phyloP scores from a whole-genome alignment of 2,888 invertebrate genomes.

The Polia nebulosa region DNA sequence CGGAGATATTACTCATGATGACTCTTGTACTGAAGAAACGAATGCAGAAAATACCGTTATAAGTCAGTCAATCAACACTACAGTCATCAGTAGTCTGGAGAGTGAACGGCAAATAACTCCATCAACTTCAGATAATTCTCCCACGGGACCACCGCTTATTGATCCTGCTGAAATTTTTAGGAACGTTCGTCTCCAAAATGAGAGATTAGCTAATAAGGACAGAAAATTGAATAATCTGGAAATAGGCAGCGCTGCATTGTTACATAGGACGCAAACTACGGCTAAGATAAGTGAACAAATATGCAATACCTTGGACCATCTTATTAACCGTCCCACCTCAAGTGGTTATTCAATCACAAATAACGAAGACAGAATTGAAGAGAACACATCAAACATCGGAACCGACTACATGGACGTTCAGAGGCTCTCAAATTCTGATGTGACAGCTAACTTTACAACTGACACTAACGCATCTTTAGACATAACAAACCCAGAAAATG shows the following conservation, averaged over 20 bases:
- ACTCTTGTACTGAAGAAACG: conserved; percentile 72
- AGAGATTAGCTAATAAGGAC: conserved; percentile 74
- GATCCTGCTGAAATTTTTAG: conserved; percentile 74
- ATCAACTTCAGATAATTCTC: conserved; percentile 28
- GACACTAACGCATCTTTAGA: conserved; percentile 14
- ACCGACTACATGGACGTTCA: not conserved
- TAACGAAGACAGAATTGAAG: conserved; percentile 19
- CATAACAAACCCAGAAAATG: not conserved
- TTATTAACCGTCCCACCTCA: conserved; percentile 70
- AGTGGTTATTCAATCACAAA: conserved; percentile 38
- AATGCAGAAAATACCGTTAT: conserved; percentile 47
- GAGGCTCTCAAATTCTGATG: not conserved
- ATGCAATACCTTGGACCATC: conserved; percentile 70
- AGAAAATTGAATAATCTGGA: conserved; percentile 74
- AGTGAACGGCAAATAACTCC: not conserved
- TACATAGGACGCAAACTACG: conserved; percentile 70
- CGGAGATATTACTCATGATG: conserved; percentile 80
- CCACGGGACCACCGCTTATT: conserved; percentile 52
- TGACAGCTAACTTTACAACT: not conserved
- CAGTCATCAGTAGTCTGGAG: not conserved
- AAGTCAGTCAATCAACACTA: conserved; percentile 9
- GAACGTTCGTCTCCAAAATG: conserved; percentile 72
- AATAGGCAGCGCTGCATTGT: conserved; percentile 65
- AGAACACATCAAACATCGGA: conserved; percentile 1
- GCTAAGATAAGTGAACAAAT: conserved; percentile 68